Evolutionary conservation across 2,797 vertebrate species (phyloP), one percentile per base, ranked within the genome.

Genomic region (Chromis chromis): DNA sequence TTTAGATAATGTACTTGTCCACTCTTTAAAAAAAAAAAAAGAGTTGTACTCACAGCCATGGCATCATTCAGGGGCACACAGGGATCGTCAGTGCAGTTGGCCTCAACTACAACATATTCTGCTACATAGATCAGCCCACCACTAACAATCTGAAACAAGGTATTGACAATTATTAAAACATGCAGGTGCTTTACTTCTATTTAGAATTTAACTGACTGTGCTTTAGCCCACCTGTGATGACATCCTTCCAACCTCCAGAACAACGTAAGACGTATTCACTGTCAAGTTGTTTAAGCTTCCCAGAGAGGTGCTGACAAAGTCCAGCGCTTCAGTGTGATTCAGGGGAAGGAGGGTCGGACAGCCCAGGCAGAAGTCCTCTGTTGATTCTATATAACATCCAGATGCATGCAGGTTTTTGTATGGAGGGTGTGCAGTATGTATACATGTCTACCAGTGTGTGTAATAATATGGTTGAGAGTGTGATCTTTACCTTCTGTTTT

Each of bases 211-310:
- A 31, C 2, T 12, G 3, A 62, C 53, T 5, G 19, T 48, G 17
- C 42, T 71, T 36, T 8, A 40, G n/a, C 79, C 16, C 6, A 95
- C 95, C 94, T 95, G 92, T 67, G 89, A 65, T 8, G 90, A 81
- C 85, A 96, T 74, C 62, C 94, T 83, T 57, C 93, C 94, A 54
- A 95, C 85, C 36, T 96, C 92, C 22, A 91, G 53, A 17, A 95
- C 8, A 7, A 28, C 17, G 48, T 87, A 95, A 0, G 61, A 78
- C 0, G 14, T 1, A 2, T 89, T 86, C 19, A n/a, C 55, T 1
- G 68, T 87, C 1, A 16, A 58, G 54, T 89, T 89, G 81, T 95
- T 96, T 40, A 94, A 88, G n/a, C 60, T 68, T 17, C 19, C 79
- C 77, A 96, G 77, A 49, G 94, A 94, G 16, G 52, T 55, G 1